Base-by-base conservation (phyloP, 2,113 vertebrate species). In the Anhinga anhinga region DNA sequence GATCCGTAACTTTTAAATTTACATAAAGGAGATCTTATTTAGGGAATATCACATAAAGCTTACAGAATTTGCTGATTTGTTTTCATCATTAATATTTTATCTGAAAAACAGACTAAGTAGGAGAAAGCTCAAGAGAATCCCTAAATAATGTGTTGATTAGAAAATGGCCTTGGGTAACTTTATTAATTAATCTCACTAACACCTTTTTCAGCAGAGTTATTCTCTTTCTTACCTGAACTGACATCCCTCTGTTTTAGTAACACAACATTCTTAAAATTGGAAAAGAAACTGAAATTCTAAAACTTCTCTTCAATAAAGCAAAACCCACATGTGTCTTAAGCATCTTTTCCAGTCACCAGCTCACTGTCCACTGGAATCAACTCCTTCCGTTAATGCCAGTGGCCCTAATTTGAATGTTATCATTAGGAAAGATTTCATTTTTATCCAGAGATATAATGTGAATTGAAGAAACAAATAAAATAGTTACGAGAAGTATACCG, bases 311-410 rank as follows among this genome's bases (percentile, higher is more conserved):
- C 40, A 38, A 19, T 25, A 80, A 67, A 69, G 29, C 8, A 84
- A 82, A 85, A 14, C 1, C 0, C n/a, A 29, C 5, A 3, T 13
- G 21, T 9, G 2, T 13, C 42, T 69, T 15, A 40, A n/a, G 11
- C 25, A 79, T 36, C 29, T 76, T 70, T 55, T 79, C 34, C 47
- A 42, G 30, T 44, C 42, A 58, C 8, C 50, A 65, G 29, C 11
- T 82, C 50, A 20, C 15, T 59, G 40, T 45, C 36, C 65, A 17
- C 36, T 62, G 42, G 16, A 55, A 82, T 17, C 8, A 18, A 8
- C 4, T 88, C 4, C 12, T 66, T 29, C 27, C 70, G 30, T 23
- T 70, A 74, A 42, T 42, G 30, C 3, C 53, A 62, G 27, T 10
- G 15, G 7, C 25, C 47, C 19, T 42, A 53, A 22, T 38, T 70